Evolutionary conservation across 2,888 invertebrate genomes (phyloP).

Genomic region (Dioctria rufipes): DNA sequence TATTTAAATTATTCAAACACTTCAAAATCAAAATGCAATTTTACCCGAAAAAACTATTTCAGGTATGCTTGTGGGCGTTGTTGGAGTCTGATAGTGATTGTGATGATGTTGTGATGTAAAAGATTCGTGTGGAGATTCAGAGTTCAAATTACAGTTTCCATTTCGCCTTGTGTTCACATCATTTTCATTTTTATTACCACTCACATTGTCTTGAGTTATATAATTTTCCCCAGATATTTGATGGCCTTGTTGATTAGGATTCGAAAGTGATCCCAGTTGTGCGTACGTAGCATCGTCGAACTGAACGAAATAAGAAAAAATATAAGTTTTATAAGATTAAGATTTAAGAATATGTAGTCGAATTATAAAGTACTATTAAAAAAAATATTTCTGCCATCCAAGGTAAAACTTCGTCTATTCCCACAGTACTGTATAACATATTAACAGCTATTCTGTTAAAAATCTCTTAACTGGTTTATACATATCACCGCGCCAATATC

Average conservation of each 20-base stretch:
- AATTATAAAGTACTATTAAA: no score
- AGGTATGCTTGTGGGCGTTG: conserved; percentile 84
- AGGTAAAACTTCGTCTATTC: no score
- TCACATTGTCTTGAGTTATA: conserved; percentile 5
- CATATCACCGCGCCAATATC: no score
- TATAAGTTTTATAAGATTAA: background rate
- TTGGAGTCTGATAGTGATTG: conserved; percentile 58
- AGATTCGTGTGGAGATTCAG: conserved; percentile 49
- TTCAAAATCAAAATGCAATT: conserved; percentile 29
- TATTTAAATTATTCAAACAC: no score
- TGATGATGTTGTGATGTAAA: conserved; percentile 53
- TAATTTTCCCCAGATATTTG: conserved; percentile 24
- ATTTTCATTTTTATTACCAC: conserved; percentile 45
- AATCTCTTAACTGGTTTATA: no score
- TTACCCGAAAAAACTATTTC: conserved; percentile 88
- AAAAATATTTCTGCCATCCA: no score
- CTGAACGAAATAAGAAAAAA: conserved; percentile 10
- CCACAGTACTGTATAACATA: no score
- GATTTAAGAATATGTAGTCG: no score
- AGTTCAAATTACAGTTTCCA: conserved; percentile 43
- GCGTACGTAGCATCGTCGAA: conserved; percentile 58
- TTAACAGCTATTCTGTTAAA: no score
- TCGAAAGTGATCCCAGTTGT: conserved; percentile 56
- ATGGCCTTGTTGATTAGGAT: conserved; percentile 55
- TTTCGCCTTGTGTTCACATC: conserved; percentile 45